Conservation (phyloP, 2,113 vertebrate genomes). For the Thymallus thymallus region DNA sequence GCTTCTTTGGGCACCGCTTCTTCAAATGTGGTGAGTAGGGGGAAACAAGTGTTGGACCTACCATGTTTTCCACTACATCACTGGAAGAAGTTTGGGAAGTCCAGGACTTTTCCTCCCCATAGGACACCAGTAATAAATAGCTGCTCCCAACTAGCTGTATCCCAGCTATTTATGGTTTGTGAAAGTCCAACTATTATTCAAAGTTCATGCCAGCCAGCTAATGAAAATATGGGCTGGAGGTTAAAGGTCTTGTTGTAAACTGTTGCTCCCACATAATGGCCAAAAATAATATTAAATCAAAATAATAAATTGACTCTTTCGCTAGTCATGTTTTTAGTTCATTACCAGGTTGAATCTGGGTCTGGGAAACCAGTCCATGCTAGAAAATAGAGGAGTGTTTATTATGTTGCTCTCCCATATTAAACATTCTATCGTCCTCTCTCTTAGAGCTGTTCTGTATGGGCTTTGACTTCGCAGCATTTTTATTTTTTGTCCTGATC, state of each 20-base stretch:
- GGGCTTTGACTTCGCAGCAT: slow-evolving; percentile 82
- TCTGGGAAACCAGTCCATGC: neutral
- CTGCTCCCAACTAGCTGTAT: neutral
- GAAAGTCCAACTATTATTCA: neutral
- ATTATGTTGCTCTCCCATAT: neutral
- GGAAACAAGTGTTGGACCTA: neutral
- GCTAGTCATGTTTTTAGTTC: too few relatives aligned
- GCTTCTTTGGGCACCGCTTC: slow-evolving; percentile 91
- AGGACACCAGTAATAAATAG: neutral
- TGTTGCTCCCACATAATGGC: neutral
- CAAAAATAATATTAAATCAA: neutral
- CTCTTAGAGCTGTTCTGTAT: slow-evolving; percentile 86
- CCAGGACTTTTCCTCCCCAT: neutral
- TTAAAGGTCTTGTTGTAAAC: neutral
- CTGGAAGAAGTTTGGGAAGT: neutral
- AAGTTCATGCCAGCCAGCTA: slow-evolving; percentile 2
- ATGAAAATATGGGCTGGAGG: neutral
- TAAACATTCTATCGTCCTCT: neutral
- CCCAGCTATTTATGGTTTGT: neutral
- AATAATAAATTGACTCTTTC: neutral
- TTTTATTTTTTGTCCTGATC: slow-evolving; percentile 85
- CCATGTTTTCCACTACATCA: neutral
- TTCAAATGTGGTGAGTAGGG: slow-evolving; percentile 89
- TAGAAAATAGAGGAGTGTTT: neutral
- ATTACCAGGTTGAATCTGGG: neutral